Evolutionary conservation across 1,140 invertebrate genomes (phyloP).

Genomic region (Aphelinus certus): DNA sequence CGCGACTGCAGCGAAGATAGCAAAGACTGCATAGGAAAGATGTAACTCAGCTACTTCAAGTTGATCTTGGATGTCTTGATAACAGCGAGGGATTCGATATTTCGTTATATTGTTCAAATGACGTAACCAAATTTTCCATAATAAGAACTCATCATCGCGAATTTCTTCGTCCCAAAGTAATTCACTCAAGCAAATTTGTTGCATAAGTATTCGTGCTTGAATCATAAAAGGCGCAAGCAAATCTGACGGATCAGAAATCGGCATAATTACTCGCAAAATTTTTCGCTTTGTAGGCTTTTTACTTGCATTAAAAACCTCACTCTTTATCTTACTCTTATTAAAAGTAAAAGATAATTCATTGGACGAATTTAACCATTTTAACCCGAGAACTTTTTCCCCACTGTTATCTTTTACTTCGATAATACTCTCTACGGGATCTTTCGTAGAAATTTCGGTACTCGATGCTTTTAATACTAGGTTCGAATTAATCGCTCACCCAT

Average conservation of each 20-base stretch:
- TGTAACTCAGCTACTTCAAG: background rate
- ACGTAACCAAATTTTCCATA: background rate
- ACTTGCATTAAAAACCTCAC: background rate
- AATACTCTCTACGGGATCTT: background rate
- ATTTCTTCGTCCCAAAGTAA: background rate
- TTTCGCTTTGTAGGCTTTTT: background rate
- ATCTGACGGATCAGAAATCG: background rate
- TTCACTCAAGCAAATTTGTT: background rate
- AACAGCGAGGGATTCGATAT: background rate
- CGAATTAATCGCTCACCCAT: background rate
- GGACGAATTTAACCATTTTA: background rate
- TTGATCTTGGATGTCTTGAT: background rate
- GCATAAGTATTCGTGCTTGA: background rate
- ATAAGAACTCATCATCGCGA: background rate
- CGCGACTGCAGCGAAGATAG: background rate
- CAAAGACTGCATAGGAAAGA: background rate
- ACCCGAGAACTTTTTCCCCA: background rate
- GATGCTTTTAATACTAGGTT: background rate
- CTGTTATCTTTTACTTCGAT: background rate
- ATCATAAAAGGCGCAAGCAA: background rate
- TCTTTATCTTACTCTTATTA: background rate
- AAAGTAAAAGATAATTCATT: slow-evolving; percentile 6
- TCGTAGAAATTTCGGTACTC: background rate
- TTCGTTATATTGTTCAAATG: background rate
- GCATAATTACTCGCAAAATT: background rate